Evolutionary conservation across 1,140 invertebrate genomes (phyloP), one percentile per base, ranked within the genome.

Genomic region (Drosophila aff.): DNA sequence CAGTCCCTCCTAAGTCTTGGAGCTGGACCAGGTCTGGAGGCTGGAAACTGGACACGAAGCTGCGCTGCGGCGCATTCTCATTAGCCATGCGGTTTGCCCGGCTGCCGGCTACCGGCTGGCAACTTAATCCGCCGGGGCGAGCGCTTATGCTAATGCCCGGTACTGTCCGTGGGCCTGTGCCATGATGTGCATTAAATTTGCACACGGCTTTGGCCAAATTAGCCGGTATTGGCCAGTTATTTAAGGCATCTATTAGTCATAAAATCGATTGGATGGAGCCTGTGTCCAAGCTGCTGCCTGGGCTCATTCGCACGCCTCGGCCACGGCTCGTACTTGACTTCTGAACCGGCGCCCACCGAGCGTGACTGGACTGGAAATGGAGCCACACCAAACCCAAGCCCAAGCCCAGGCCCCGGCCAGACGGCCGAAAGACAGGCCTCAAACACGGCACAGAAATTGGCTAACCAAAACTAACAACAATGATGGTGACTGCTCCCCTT

Each of bases 161-260:
- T 38, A 57, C 53, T 40, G 53, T 57, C 53, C 36, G 36, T 57
- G 53, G 53, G 53, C 53, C 52, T 50, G 52, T 55, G 52, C 53
- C 58, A 73, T 73, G 66, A 64, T 63, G 72, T 78, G 69, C 82
- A 81, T 71, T 85, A 81, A 85, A 86, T 82, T 79, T 80, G 83
- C 80, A 87, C 76, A 89, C 82, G 76, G 49, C 49, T 89, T 41
- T 80, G 72, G 61, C 77, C 77, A 90, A 84, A 87, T 90, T 84
- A 85, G 66, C 73, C 75, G 46, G 44, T 73, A 64, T 81, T 81
- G 85, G 75, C 57, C 66, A 82, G 86, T 90, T 84, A 79, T 79
- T 87, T 87, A 90, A 84, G 68, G 74, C 85, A 90, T 84, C 81
- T 73, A 89, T 90, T 90, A 90, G 85, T 89, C 85, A 89, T 85